Base-by-base conservation (phyloP, 2,113 vertebrate genomes). In the Ictalurus furcatus region DNA sequence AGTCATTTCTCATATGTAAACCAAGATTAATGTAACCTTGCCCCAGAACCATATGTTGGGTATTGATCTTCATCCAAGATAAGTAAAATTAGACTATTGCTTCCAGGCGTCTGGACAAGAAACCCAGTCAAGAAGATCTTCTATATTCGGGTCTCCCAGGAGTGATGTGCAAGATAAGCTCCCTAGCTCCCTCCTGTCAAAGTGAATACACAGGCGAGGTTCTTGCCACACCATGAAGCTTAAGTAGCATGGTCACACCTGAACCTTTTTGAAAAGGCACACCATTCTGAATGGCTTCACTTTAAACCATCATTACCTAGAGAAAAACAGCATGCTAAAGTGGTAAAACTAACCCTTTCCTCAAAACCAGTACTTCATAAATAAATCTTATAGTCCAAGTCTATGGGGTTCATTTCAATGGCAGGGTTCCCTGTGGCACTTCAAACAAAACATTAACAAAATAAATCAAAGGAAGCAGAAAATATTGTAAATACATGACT, bases 1-100 rank as follows among this genome's bases (percentile, higher is more conserved):
- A 81, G 25, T 88, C 86, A 56, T 76, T 89, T 86, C 85, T 87
- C 30, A 71, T 28, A 74, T 92, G 90, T 82, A 88, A 92, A 90
- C 86, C 85, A 92, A 86, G 65, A 71, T 91, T 58, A 63, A 87
- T 89, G 65, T 89, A 58, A 84, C 76, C 83, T 89, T 90, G 91
- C 63, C 63, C 59, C 86, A 90, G 52, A 88, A 86, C 74, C 89
- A 94, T 88, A 93, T 92, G 85, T 91, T 92, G 63, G 83, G 88
- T 71, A 90, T 56, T 90, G 34, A 91, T 59, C 61, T 37, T 81
- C 84, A 73, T 90, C 67, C 86, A 87, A 79, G 71, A 86, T 84
- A 48, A 89, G 87, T 84, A 28, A 79, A 81, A 86, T 56, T 54
- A 48, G 84, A 90, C 86, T 80, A 87, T 92, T 82, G 83, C 87